Conservation (phyloP, 2,797 vertebrate species). For the Orientallactaga sibirica region DNA sequence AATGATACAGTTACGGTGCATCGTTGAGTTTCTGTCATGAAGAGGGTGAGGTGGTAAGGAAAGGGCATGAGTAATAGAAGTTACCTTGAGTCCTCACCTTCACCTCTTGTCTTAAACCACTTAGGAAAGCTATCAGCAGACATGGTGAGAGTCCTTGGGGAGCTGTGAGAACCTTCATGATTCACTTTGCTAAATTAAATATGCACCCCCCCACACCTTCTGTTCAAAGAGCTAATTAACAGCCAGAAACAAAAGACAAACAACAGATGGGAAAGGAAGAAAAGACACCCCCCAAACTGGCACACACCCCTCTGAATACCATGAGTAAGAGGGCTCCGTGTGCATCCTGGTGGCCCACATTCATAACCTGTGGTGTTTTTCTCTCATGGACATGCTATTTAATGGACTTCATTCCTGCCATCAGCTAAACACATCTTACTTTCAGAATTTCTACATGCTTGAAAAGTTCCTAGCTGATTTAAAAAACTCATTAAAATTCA, state of each 20-base stretch:
- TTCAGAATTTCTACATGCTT: neutral
- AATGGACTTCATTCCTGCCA: neutral
- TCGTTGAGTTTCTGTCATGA: constrained; percentile 24
- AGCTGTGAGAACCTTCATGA: neutral
- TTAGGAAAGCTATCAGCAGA: neutral
- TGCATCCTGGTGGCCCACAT: neutral
- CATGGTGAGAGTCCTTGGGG: neutral
- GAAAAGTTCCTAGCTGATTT: neutral
- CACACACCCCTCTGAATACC: neutral
- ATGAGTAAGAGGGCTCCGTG: neutral
- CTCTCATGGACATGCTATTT: neutral
- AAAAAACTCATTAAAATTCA: constrained; percentile 27
- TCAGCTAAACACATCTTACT: neutral
- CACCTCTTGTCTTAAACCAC: neutral
- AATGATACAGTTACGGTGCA: neutral
- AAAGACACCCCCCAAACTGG: neutral
- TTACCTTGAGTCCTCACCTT: constrained; percentile 23
- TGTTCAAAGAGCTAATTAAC: constrained; percentile 61
- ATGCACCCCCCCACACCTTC: neutral
- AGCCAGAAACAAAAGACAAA: constrained; percentile 56
- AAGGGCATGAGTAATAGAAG: neutral
- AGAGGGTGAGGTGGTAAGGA: neutral
- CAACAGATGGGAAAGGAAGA: constrained; percentile 45
- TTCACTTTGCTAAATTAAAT: constrained; percentile 42
- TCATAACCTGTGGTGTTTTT: neutral